phyloP scores from a whole-genome alignment of 1,140 invertebrate genomes.

The Meloidogyne exigua region DNA sequence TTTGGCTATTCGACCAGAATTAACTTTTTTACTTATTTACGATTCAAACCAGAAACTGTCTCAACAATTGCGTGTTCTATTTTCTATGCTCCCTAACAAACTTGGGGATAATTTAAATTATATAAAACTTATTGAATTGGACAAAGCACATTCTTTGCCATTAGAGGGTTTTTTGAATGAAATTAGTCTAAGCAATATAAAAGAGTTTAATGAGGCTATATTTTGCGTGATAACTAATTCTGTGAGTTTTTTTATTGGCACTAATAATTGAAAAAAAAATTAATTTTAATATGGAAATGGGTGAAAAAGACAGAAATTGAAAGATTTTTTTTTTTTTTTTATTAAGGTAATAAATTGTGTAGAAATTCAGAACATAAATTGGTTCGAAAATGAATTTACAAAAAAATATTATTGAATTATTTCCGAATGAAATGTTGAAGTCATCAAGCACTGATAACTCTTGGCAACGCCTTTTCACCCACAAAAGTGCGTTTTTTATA shows the following conservation, averaged over 20 bases:
- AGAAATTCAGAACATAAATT: neutral
- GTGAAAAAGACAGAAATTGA: too few species aligned
- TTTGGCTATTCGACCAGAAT: conserved; percentile 15
- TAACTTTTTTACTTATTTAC: conserved; percentile 21
- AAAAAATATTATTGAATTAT: conserved; percentile 2
- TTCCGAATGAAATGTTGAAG: neutral
- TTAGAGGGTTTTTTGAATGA: neutral
- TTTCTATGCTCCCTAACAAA: neutral
- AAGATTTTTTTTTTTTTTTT: too few species aligned
- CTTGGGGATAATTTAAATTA: neutral
- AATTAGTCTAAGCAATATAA: neutral
- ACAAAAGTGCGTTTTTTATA: neutral
- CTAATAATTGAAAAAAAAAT: neutral
- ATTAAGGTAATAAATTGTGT: neutral
- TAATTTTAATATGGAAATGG: neutral
- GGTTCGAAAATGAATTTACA: conserved; percentile 2
- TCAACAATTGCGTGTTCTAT: neutral
- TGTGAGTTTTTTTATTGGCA: neutral
- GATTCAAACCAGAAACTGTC: neutral
- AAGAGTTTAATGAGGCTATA: neutral
- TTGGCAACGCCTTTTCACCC: neutral
- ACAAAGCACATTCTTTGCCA: neutral
- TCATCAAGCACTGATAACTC: neutral
- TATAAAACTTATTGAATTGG: conserved; percentile 5
- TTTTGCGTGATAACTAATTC: conserved; percentile 1